Evolutionary conservation across 2,797 vertebrate species (phyloP), one percentile per base, ranked within the genome.

Genomic region (Heterohyrax brucei): DNA sequence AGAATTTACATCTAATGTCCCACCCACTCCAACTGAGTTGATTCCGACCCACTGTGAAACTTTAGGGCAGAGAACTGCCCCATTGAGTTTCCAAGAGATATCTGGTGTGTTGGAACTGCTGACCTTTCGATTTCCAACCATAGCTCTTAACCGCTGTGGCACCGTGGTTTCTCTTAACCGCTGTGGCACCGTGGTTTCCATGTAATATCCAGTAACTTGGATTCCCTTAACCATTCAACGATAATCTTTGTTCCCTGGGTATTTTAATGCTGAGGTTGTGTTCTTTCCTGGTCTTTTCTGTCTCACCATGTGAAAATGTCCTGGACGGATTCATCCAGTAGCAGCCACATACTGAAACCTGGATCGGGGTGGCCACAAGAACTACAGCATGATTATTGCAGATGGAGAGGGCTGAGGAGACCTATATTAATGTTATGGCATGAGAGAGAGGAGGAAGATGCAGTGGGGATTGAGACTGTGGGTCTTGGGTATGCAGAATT

Each of bases 161-260:
- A 39, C 39, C 39, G 39, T 39, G 39, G 39, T 93, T 85, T 53
- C 18, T 39, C 39, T 39, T 39, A 39, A 39, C 39, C 3, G 39
- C 39, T 39, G 39, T 39, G 39, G 39, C 39, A 39, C 39, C 39
- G 39, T 39, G 39, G 39, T 93, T 85, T 53, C 18, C 7, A 77
- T 87, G 30, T 81, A 21, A 9, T 89, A 4, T 50, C 26, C 13
- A 88, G 33, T 77, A 90, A 82, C 48, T 91, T 89, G 21, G 7
- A 92, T 64, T 96, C 87, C 46, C 61, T 21, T 91, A 79, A 68
- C 24, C 24, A 81, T 87, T 95, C 46, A 94, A 3, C 59, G 73
- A 0, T 39, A 53, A 48, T 89, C 76, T 86, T 90, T 39, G 28
- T 92, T 76, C 24, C 46, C 33, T 76, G 16, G 56, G 13, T 80